These are phyloP conservation scores for Microplitis manilae DNA, from an alignment of 2,888 invertebrate species.

Conservation along the genomic window DNA sequence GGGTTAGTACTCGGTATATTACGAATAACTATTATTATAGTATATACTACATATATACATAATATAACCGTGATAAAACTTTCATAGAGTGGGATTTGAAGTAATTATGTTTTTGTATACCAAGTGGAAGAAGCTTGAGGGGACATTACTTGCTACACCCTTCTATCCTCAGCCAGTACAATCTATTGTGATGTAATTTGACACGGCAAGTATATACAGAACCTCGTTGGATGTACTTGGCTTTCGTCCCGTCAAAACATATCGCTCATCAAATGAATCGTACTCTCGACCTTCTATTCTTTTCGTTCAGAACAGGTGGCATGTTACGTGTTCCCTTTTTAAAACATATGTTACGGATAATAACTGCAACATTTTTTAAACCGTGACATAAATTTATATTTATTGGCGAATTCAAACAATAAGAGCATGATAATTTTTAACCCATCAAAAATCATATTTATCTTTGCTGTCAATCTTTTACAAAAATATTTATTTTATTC, in stretches of 20 bases:
- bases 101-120: constrained; percentile 65
- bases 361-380: background rate
- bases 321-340: background rate
- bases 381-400: background rate
- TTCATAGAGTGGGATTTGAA: constrained; percentile 67
- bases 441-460: background rate
- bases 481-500: background rate
- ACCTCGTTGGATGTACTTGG: constrained; percentile 21
- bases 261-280: constrained; percentile 18
- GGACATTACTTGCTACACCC: constrained; percentile 2
- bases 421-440: background rate
- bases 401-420: background rate
- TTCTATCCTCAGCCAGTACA: constrained; percentile 3
- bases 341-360: constrained; percentile 1
- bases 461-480: background rate
- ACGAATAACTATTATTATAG: background rate
- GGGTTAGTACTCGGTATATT: constrained; percentile 19
- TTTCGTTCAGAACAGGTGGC: background rate
- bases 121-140: constrained; percentile 35
- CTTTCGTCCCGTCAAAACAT: constrained; percentile 32
- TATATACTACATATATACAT: background rate
- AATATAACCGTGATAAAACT: constrained; percentile 57
- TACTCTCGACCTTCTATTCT: background rate
- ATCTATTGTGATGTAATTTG: constrained; percentile 61
- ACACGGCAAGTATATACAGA: constrained; percentile 35